Evolutionary conservation across 37 sponge, comb jelly and placozoan genomes (phyloP), one percentile per base, ranked within the genome.

Genomic region (Aphrocallistes beatrix): DNA sequence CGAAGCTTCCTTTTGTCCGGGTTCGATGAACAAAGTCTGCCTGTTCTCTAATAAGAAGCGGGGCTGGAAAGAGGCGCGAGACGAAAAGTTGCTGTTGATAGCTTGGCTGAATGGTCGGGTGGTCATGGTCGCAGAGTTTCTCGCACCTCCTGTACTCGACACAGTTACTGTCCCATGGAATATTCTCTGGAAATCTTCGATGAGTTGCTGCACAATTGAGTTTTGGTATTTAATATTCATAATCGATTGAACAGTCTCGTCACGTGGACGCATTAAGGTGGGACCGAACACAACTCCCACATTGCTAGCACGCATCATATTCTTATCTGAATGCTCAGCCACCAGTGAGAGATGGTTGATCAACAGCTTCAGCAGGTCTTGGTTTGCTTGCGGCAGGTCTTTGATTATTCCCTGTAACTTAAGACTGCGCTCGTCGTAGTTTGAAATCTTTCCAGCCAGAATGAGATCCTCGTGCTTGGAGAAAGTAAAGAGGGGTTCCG

Each of bases 221-320:
- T 93, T 94, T 88, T 97, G 95, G 83, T 97, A 93, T 85, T 94
- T 94, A 51, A 97, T 93, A 83, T 94, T 88, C 21, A 92, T 89
- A 51, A 97, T 97, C 48, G 91, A 88, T 16, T 94, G 95, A 34
- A 97, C 95, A 32, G 95, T 89, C 39, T 97, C 98, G 23, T 87
- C 82, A 45, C 87, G 89, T 0, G 98, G 95, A 17, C 98, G 60
- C 95, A 97, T 94, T 39, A 97, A 83, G 0, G 98, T 94, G 9
- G 98, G 98, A 0, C 95, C 98, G 86, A 97, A 97, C 42, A 91
- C 91, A 45, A 97, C 98, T 36, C 94, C 98, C 23, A 97, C 88
- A 50, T 97, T 97, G 37, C 98, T 94, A 0, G 95, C 90, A 84
- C 93, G 90, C 98, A 97, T 97, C 84, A 92, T 69, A 85, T 97